phyloP scores from a whole-genome alignment of 2,888 invertebrate species.

The Synanthedon myopaeformis region DNA sequence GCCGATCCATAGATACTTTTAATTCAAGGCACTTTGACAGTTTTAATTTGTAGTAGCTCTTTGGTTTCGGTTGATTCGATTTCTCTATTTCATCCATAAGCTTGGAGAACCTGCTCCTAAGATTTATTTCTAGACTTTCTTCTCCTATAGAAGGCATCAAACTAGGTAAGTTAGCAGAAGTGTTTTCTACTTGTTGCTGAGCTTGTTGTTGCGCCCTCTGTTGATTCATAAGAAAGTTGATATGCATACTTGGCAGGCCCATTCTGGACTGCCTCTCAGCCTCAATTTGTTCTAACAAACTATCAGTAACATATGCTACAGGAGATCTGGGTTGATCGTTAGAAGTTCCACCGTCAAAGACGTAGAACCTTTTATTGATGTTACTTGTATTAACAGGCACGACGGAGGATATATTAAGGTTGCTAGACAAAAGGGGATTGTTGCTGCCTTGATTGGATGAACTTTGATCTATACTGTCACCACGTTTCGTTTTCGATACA shows the following conservation, averaged over 20 bases:
- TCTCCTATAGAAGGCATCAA: constrained; percentile 69
- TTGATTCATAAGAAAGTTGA: constrained; percentile 55
- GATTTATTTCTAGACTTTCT: constrained; percentile 64
- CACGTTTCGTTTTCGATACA: constrained; percentile 44
- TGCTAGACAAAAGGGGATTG: constrained; percentile 57
- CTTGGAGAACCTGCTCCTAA: constrained; percentile 68
- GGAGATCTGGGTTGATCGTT: constrained; percentile 56
- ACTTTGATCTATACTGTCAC: constrained; percentile 56
- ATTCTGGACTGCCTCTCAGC: constrained; percentile 57
- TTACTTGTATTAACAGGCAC: constrained; percentile 56
- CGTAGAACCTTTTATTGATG: constrained; percentile 56
- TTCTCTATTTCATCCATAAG: constrained; percentile 69
- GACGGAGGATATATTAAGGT: constrained; percentile 54
- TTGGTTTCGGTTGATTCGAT: constrained; percentile 64
- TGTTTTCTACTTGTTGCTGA: constrained; percentile 37
- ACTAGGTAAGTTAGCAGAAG: constrained; percentile 42
- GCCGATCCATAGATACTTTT: constrained; percentile 92
- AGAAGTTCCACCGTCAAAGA: constrained; percentile 57
- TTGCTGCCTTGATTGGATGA: constrained; percentile 67
- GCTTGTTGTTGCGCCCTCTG: constrained; percentile 45
- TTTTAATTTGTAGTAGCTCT: constrained; percentile 81
- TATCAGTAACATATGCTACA: constrained; percentile 60
- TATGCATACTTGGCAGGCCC: constrained; percentile 64
- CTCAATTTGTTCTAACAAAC: constrained; percentile 59
- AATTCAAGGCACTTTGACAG: constrained; percentile 74